Evolutionary conservation across 1,140 invertebrate genomes (phyloP).

Genomic region (Pseudoatta argentina): DNA sequence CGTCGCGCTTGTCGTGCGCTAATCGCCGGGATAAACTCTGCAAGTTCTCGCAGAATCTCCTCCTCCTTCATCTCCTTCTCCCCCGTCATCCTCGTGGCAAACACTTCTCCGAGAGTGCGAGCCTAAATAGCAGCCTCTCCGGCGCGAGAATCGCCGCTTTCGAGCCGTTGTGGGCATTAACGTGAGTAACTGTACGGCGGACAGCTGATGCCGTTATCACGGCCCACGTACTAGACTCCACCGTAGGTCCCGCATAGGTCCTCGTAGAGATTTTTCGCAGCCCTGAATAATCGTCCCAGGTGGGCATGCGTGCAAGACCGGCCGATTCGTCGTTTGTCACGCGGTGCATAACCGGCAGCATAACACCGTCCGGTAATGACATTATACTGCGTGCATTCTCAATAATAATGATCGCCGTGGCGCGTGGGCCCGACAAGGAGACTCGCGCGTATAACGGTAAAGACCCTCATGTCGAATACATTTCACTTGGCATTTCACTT

Average conservation of each 20-base stretch:
- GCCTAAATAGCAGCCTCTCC: constrained; percentile 61
- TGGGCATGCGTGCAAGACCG: constrained; percentile 49
- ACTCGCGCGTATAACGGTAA: constrained; percentile 75
- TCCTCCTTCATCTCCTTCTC: background rate
- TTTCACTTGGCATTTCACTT: constrained; percentile 67
- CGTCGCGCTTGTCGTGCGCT: constrained; percentile 56
- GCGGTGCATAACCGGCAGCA: constrained; percentile 61
- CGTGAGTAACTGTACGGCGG: constrained; percentile 66
- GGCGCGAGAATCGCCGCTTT: constrained; percentile 55
- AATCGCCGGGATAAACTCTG: constrained; percentile 55
- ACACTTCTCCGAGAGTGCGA: constrained; percentile 19
- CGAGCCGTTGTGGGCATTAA: constrained; percentile 58
- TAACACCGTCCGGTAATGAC: constrained; percentile 71
- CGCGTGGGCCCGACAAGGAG: constrained; percentile 73
- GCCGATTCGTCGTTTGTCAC: constrained; percentile 74
- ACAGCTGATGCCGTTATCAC: constrained; percentile 70
- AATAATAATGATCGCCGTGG: constrained; percentile 75
- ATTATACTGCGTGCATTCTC: constrained; percentile 71
- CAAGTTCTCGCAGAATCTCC: constrained; percentile 39
- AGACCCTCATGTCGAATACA: constrained; percentile 68
- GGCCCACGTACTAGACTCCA: constrained; percentile 52
- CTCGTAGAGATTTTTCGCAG: constrained; percentile 47
- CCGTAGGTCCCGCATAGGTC: constrained; percentile 29
- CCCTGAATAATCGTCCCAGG: constrained; percentile 63
- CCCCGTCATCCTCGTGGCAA: background rate